Conservation (phyloP, 2,797 vertebrate genomes). For the Salmo trutta region DNA sequence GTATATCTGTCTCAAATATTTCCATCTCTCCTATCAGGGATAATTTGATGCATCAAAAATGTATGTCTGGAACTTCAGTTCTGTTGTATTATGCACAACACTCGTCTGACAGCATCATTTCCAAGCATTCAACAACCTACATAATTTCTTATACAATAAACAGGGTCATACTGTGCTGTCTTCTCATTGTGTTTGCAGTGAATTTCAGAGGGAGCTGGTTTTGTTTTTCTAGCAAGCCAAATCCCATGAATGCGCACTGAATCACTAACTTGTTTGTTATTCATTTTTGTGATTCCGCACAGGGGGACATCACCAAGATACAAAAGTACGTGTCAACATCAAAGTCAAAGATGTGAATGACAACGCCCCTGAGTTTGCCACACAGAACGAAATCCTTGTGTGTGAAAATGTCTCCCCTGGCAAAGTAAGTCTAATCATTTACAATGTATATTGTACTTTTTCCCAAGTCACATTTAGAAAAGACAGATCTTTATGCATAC, state of each 20-base stretch:
- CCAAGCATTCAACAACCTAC: conserved; percentile 13
- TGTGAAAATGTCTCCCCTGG: conserved; percentile 88
- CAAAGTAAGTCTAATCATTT: conserved; percentile 76
- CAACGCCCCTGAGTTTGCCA: conserved; percentile 89
- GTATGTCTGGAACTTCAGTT: conserved; percentile 3
- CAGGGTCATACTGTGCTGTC: not conserved
- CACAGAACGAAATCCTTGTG: conserved; percentile 87
- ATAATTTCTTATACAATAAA: conserved; percentile 1
- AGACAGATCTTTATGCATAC: not conserved
- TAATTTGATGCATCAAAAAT: conserved; percentile 23
- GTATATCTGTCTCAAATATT: not conserved
- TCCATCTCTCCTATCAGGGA: conserved; percentile 21
- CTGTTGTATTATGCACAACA: conserved; percentile 20
- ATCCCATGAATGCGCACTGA: conserved; percentile 13
- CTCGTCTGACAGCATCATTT: conserved; percentile 24
- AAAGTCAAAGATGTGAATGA: conserved; percentile 91
- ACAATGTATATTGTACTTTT: not conserved
- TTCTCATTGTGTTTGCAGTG: not conserved
- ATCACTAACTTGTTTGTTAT: conserved; percentile 1
- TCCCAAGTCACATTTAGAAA: not conserved
- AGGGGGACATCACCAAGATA: conserved; percentile 92
- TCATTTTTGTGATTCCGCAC: conserved; percentile 24
- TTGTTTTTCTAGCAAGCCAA: conserved; percentile 25
- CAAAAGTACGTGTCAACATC: conserved; percentile 92
- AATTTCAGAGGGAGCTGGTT: not conserved